These are phyloP conservation scores for Drosophila gaucha DNA, from an alignment of 2,888 invertebrate genomes.

Conservation along the genomic window DNA sequence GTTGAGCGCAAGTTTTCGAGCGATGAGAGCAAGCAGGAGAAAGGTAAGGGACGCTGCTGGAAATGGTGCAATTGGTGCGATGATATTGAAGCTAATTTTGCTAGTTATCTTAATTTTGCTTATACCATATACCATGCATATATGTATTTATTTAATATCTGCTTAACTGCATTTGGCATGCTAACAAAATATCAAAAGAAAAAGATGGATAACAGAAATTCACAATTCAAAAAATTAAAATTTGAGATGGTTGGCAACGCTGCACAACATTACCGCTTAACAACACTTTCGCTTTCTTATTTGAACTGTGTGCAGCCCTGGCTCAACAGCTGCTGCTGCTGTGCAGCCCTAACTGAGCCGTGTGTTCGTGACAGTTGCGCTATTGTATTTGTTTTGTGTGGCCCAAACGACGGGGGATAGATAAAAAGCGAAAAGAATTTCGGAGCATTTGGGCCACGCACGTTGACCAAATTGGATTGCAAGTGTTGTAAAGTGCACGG, in stretches of 20 bases:
- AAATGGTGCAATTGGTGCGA: conserved; percentile 78
- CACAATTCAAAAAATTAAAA: conserved; percentile 18
- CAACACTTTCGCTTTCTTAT: no score
- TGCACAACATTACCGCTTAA: conserved; percentile 7
- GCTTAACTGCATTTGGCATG: conserved; percentile 9
- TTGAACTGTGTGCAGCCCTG: conserved; percentile 17
- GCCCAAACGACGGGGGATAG: conserved; percentile 22
- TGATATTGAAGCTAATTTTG: conserved; percentile 65
- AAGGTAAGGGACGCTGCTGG: conserved; percentile 85
- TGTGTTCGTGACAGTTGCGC: conserved; percentile 46
- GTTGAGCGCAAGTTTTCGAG: conserved; percentile 83
- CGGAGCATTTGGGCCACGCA: conserved; percentile 28
- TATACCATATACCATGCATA: conserved; percentile 1
- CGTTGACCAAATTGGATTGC: conserved; percentile 12
- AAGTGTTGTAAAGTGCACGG: conserved; percentile 41
- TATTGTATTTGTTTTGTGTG: conserved; percentile 44
- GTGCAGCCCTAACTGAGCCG: conserved; percentile 27
- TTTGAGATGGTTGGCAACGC: conserved; percentile 27
- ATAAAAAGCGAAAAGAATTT: conserved; percentile 20
- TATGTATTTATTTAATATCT: not conserved
- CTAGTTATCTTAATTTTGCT: conserved; percentile 11
- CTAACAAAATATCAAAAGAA: not conserved
- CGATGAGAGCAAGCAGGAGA: conserved; percentile 87
- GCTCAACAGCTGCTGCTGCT: conserved; percentile 38
- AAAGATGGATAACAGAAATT: not conserved